Evolutionary conservation across 2,797 vertebrate species (phyloP).

Genomic region (Meda fulgida): DNA sequence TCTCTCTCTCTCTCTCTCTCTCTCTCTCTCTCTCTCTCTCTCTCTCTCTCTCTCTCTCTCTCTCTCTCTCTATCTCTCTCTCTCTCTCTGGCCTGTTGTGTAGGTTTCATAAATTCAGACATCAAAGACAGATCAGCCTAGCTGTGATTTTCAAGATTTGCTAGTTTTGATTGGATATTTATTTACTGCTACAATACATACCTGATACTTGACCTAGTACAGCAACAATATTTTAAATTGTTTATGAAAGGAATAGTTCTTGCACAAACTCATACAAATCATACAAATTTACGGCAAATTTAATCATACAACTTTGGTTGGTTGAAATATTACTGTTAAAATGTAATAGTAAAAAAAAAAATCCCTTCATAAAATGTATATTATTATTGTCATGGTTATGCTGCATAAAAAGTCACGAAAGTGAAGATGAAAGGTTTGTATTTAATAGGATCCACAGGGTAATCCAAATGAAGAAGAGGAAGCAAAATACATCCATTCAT

Average conservation of each 20-base stretch:
- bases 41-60: no score
- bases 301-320: background rate
- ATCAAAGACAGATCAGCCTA: constrained; percentile 66
- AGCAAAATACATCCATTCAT: no score
- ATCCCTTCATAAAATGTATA: background rate
- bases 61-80: no score
- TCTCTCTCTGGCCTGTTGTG: background rate
- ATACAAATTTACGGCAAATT: background rate
- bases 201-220: background rate
- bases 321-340: background rate
- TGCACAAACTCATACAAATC: no score
- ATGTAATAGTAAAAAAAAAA: background rate
- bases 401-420: no score
- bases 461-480: no score
- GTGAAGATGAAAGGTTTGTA: no score
- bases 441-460: no score
- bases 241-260: background rate
- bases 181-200: background rate
- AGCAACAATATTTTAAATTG: background rate
- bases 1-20: background rate
- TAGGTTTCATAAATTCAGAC: constrained; percentile 62
- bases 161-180: background rate
- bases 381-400: background rate
- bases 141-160: constrained; percentile 64
- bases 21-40: no score